Conservation (phyloP, 2,113 vertebrate genomes). For the Bucco capensis region DNA sequence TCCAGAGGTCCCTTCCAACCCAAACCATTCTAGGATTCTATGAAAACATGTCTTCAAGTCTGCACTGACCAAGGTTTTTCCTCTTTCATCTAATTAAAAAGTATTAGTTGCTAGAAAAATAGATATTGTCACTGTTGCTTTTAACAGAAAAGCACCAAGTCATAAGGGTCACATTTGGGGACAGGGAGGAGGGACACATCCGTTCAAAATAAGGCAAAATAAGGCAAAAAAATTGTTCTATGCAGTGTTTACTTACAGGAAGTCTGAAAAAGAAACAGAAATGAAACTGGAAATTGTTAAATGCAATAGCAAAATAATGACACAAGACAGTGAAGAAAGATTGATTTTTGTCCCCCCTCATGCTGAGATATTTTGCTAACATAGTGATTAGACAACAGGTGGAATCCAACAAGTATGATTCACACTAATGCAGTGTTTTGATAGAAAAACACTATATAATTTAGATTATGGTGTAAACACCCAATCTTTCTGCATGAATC, state of each 20-base stretch:
- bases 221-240: not conserved
- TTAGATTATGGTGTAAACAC: not conserved
- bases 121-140: not conserved
- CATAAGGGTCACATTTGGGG: not conserved
- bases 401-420: not conserved
- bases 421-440: not conserved
- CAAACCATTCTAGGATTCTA: too few species aligned
- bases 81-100: not conserved
- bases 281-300: not conserved
- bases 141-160: not conserved
- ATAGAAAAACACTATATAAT: not conserved
- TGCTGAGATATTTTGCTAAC: constrained; percentile 25
- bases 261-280: not conserved
- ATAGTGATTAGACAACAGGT: not conserved
- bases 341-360: not conserved
- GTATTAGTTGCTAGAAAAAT: not conserved
- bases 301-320: not conserved
- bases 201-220: not conserved
- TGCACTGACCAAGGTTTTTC: not conserved
- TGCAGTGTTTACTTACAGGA: not conserved
- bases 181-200: not conserved
- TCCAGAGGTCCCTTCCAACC: too few species aligned
- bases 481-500: not conserved
- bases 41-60: not conserved
- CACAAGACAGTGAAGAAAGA: not conserved